These are phyloP conservation scores for Tokudaia muenninki DNA, from an alignment of 2,797 vertebrate genomes.

Conservation along the genomic window DNA sequence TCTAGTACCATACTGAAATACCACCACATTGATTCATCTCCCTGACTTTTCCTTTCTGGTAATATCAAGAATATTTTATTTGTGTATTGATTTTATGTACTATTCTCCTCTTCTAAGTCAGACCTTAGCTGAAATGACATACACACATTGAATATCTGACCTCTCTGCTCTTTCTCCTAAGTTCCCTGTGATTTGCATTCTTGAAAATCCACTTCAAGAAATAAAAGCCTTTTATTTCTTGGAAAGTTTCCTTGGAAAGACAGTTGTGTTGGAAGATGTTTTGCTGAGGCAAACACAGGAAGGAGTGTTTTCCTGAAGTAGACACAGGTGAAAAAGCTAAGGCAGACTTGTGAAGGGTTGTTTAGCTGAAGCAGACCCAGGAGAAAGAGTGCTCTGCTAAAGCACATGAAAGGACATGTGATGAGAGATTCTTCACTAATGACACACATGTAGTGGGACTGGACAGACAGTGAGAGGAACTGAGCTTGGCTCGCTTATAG, in stretches of 20 bases:
- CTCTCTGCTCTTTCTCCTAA: neutral
- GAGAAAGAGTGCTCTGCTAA: neutral
- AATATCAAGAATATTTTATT: neutral
- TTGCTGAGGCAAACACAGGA: neutral
- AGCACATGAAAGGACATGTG: neutral
- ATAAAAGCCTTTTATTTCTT: neutral
- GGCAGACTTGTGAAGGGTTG: neutral
- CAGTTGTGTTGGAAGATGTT: neutral
- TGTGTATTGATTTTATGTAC: conserved; percentile 1
- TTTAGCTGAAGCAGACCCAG: neutral
- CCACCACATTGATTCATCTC: neutral
- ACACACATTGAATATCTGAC: neutral
- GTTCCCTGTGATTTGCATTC: neutral
- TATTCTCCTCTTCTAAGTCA: neutral
- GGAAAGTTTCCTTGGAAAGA: neutral
- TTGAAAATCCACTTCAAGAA: neutral
- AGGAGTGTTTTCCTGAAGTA: neutral
- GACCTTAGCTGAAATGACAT: neutral
- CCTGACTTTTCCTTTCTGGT: neutral
- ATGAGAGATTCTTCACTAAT: neutral
- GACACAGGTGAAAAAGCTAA: neutral
- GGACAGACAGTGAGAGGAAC: neutral
- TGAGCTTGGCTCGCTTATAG: neutral
- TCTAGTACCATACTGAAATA: conserved; percentile 3
- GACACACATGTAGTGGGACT: neutral